Base-by-base conservation (phyloP, 1,140 invertebrate species). In the Acromyrmex charruanus region DNA sequence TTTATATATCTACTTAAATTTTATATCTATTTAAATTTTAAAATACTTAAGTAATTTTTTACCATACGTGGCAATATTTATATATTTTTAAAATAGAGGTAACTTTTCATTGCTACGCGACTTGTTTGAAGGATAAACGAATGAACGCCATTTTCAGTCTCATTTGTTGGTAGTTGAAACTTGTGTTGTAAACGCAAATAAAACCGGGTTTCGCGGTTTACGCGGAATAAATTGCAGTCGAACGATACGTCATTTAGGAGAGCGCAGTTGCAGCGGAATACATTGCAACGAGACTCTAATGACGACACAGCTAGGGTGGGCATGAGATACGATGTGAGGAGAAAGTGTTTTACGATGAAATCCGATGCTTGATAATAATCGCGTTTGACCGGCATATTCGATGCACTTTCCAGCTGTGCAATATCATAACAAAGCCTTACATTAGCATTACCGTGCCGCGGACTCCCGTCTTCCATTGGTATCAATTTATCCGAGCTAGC, bases 261-360 rank as follows among this genome's bases (percentile, higher is more conserved):
- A 35, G 14, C 65, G 51, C 44, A 35, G 51, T 80, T 39, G 66
- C 51, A 25, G 53, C 31, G 65, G 21, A 21, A 39, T 31, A 44
- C 53, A 49, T 0, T 31, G 81, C 59, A 44, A 77, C 61, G 59
- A 51, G 74, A 85, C 7, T 44, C 61, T 79, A 85, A 85, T 61
- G 31, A 68, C 49, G 49, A 69, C 18, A 18, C 58, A 18, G 31
- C 18, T 28, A 9, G 28, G 81, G 5, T 53, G 59, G 28, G 21
- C 18, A 28, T 5, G 69, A 49, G 25, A 39, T 25, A 25, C 4
- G 81, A 39, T 31, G 25, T 2, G 25, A 68, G 44, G 82, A 79
- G 74, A 72, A 79, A 85, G 72, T 28, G 81, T n/a, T 85, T 77
- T 39, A 58, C 82, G 44, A 77, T 69, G 82, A 79, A 85, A 85